Evolutionary conservation across 2,113 vertebrate species (phyloP).

Genomic region (Vanacampus margaritifer): DNA sequence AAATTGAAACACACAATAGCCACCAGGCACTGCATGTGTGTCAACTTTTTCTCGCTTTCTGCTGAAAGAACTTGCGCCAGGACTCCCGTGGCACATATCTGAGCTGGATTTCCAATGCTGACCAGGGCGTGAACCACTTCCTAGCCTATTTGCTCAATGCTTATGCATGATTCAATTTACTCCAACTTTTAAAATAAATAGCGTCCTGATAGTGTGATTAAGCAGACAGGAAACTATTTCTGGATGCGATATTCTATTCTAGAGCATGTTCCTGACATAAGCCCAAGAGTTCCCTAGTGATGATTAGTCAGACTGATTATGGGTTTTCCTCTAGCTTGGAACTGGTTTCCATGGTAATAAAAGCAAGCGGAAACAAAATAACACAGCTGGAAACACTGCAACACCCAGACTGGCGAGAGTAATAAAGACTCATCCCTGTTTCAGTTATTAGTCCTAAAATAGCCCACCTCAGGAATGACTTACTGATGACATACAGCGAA

Average conservation of each 20-base stretch:
- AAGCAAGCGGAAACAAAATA: conserved; percentile 37
- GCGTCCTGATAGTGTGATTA: not conserved
- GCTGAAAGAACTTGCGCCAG: conserved; percentile 50
- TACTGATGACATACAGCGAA: conserved; percentile 13
- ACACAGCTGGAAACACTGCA: conserved; percentile 26
- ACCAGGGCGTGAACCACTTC: conserved; percentile 57
- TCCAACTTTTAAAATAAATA: conserved; percentile 6
- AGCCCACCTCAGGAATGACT: conserved; percentile 14
- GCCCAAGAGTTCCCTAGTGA: not conserved
- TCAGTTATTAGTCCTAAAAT: conserved; percentile 50
- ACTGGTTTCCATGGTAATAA: conserved; percentile 52
- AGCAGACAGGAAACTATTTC: conserved; percentile 9
- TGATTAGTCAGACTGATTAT: conserved; percentile 21
- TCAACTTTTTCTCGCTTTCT: conserved; percentile 47
- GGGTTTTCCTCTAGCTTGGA: conserved; percentile 49
- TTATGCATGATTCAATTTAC: conserved; percentile 23
- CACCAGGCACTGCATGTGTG: conserved; percentile 51
- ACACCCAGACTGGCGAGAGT: conserved; percentile 34
- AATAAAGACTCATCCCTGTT: conserved; percentile 49
- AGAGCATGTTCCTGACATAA: not conserved
- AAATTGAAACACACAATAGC: conserved; percentile 47
- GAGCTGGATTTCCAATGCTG: conserved; percentile 54
- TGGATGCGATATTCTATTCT: not conserved
- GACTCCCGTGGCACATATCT: conserved; percentile 69
- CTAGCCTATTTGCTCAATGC: conserved; percentile 8